Evolutionary conservation across 2,888 invertebrate genomes (phyloP).

Genomic region (Thereva nobilitata): DNA sequence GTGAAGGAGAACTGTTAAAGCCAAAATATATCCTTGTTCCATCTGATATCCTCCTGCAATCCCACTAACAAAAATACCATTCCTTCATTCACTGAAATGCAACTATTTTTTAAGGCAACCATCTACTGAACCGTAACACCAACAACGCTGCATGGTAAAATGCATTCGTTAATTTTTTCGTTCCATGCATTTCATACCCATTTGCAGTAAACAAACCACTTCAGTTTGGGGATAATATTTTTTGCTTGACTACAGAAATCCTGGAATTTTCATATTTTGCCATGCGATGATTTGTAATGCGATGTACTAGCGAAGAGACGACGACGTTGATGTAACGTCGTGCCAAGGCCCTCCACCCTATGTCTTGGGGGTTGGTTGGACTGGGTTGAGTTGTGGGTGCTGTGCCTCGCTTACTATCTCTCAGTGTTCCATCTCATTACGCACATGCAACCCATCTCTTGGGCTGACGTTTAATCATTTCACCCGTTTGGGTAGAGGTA

Average conservation of each 20-base stretch:
- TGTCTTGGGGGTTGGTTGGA: no score
- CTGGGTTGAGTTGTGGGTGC: neutral
- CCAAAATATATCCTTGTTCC: no score
- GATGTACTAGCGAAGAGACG: constrained; percentile 23
- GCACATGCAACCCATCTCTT: constrained; percentile 32
- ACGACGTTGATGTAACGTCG: constrained; percentile 32
- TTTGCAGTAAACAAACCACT: neutral
- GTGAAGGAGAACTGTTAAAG: no score
- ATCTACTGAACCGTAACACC: no score
- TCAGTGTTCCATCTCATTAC: constrained; percentile 36
- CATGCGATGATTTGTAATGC: constrained; percentile 25
- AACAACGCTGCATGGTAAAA: no score
- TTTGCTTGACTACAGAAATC: constrained; percentile 19
- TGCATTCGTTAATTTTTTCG: neutral
- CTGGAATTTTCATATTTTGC: constrained; percentile 31
- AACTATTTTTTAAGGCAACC: no score
- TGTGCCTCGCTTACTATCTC: constrained; percentile 27
- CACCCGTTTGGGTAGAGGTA: constrained; percentile 22
- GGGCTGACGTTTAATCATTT: constrained; percentile 35
- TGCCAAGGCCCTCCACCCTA: neutral
- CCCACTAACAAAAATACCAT: no score
- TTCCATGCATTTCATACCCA: neutral
- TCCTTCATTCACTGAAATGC: no score
- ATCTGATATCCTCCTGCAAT: no score
- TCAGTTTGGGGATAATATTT: constrained; percentile 3